phyloP scores from a whole-genome alignment of 2,888 invertebrate genomes.

The Lymantria dispar region DNA sequence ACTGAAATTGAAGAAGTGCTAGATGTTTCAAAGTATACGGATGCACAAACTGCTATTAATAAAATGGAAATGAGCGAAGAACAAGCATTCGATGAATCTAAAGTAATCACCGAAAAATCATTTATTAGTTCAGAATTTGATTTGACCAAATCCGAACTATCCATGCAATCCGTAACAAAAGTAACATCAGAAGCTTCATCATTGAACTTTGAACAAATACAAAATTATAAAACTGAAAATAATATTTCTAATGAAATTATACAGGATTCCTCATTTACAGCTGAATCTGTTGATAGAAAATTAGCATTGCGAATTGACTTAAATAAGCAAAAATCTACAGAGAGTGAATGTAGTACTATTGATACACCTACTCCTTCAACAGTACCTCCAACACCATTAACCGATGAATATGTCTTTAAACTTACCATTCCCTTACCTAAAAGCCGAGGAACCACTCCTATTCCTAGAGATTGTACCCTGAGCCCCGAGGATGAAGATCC shows the following conservation, averaged over 20 bases:
- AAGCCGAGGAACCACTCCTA: conserved; percentile 42
- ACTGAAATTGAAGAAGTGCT: conserved; percentile 33
- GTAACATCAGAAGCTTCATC: background rate
- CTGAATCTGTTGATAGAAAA: conserved; percentile 15
- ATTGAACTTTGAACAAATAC: too few species aligned
- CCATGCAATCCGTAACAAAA: conserved; percentile 6
- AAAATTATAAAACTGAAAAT: conserved; percentile 14
- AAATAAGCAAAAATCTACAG: conserved; percentile 23
- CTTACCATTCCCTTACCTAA: conserved; percentile 59
- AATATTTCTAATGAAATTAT: conserved; percentile 5
- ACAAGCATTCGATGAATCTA: conserved; percentile 10
- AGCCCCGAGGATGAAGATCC: conserved; percentile 56
- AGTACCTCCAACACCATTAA: conserved; percentile 63
- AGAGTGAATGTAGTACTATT: conserved; percentile 39
- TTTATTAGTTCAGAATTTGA: conserved; percentile 6
- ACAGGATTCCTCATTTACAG: conserved; percentile 28
- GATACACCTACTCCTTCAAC: conserved; percentile 54
- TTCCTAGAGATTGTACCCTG: conserved; percentile 40
- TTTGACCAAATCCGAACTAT: background rate
- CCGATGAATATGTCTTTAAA: conserved; percentile 70
- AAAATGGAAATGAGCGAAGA: conserved; percentile 15
- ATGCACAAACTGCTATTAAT: conserved; percentile 9
- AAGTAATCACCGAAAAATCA: conserved; percentile 7
- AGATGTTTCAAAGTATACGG: conserved; percentile 6
- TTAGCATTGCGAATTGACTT: conserved; percentile 33